Base-by-base conservation (phyloP, 2,797 vertebrate genomes). In the Cryptoprocta ferox region DNA sequence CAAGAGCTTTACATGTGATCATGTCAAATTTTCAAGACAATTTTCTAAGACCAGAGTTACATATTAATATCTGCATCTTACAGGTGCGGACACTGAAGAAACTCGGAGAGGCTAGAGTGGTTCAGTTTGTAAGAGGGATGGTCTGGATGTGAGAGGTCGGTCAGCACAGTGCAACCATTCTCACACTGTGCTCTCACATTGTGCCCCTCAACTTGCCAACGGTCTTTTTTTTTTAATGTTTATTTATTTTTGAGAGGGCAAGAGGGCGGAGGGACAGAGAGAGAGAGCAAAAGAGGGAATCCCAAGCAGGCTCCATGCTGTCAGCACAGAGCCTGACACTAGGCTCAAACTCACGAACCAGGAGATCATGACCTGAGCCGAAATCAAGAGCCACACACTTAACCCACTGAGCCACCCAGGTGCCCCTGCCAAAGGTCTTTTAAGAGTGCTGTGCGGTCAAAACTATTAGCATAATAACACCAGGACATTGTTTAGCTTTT, bases 151-250 rank as follows among this genome's bases (percentile, higher is more conserved):
- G 35, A 76, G 21, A 82, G 24, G 21, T 7, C 0, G 0, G 32
- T 92, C 63, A 59, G 70, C 1, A 0, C 5, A 48, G 45, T 2
- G 12, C 18, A n/a, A 3, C 0, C 4, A 18, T 70, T 28, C 65
- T 91, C 50, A 1, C 32, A 59, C n/a, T 50, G 24, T 37, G 21
- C 9, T 45, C 59, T 45, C 42, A 9, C 42, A 45, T 9, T 21
- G 19, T 9, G 10, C 16, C 26, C 6, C 21, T 37, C 65, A 1
- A 11, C 21, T 6, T 4, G 26, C 39, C 61, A 28, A 48, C 81
- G n/a, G 26, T 56, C 76, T 86, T 81, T 95, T 81, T 95, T 73
- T 56, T 24, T 24, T 21, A 56, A 56, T 56, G 7, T 56, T 56
- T 56, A 56, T 56, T 21, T 56, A 56, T 59, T 59, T 59, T 59